These are phyloP conservation scores for Drosophila anomelani DNA, from an alignment of 2,888 invertebrate species.

Conservation along the genomic window DNA sequence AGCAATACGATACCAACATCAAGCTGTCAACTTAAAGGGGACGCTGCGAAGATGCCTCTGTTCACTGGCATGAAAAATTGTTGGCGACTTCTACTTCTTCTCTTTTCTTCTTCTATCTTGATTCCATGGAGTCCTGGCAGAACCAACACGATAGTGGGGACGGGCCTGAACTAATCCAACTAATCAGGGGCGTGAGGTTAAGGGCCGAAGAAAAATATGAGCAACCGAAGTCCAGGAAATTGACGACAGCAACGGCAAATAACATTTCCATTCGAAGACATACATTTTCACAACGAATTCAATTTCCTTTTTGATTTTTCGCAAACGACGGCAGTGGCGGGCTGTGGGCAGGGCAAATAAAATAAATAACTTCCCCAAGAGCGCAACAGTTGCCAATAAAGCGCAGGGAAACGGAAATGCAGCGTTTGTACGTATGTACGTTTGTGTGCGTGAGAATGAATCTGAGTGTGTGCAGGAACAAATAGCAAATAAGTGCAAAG, in stretches of 20 bases:
- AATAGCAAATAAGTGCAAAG: slow-evolving; percentile 80
- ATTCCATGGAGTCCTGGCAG: neutral
- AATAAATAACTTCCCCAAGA: slow-evolving; percentile 75
- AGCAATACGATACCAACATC: slow-evolving; percentile 30
- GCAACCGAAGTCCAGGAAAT: slow-evolving; percentile 61
- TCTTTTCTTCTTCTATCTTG: slow-evolving; percentile 8
- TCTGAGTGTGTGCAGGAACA: slow-evolving; percentile 62
- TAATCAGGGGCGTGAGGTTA: slow-evolving; percentile 63
- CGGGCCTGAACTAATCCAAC: slow-evolving; percentile 53
- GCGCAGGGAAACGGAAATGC: slow-evolving; percentile 68
- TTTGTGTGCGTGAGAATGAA: slow-evolving; percentile 21
- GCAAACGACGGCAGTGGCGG: slow-evolving; percentile 64
- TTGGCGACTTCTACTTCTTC: slow-evolving; percentile 40
- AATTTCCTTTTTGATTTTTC: slow-evolving; percentile 79
- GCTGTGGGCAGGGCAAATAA: slow-evolving; percentile 56
- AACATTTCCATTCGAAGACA: slow-evolving; percentile 76
- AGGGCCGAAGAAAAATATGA: slow-evolving; percentile 36
- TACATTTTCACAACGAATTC: slow-evolving; percentile 79
- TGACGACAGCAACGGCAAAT: slow-evolving; percentile 72
- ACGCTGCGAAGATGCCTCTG: slow-evolving; percentile 15
- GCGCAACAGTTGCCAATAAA: slow-evolving; percentile 75
- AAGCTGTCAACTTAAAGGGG: slow-evolving; percentile 48
- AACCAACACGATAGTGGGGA: neutral
- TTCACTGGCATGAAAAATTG: slow-evolving; percentile 67
- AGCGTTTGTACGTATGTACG: slow-evolving; percentile 40